These are phyloP conservation scores for Hypanus sabinus DNA, from an alignment of 2,113 vertebrate genomes.

Conservation along the genomic window DNA sequence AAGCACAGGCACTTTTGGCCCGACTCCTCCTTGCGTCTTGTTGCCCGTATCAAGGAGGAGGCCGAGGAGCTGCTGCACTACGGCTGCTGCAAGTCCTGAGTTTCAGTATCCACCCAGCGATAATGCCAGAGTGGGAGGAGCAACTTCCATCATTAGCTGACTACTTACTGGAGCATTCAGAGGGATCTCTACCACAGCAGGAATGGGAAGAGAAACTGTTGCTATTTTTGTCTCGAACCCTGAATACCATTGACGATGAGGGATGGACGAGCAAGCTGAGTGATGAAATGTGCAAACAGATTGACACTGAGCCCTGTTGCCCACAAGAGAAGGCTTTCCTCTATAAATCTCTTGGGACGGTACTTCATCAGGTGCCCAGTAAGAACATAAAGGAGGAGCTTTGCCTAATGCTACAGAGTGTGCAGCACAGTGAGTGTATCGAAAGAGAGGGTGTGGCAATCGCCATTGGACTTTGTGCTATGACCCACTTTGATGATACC, in stretches of 20 bases:
- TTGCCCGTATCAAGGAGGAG: conserved; percentile 59
- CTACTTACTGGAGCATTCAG: conserved; percentile 44
- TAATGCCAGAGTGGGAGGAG: conserved; percentile 61
- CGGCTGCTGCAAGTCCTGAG: conserved; percentile 64
- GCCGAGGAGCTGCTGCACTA: conserved; percentile 65
- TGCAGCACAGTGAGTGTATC: conserved; percentile 66
- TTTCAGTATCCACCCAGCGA: conserved; percentile 61
- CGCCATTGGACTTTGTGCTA: conserved; percentile 75
- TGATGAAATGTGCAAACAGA: conserved; percentile 61
- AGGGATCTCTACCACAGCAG: not conserved
- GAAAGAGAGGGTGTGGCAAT: conserved; percentile 79
- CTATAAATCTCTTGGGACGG: conserved; percentile 71
- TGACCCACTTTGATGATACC: conserved; percentile 73
- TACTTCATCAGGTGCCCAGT: conserved; percentile 63
- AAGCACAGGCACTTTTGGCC: not conserved
- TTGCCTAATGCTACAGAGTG: conserved; percentile 43
- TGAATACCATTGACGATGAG: not conserved
- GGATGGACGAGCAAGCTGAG: conserved; percentile 62
- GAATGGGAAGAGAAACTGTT: conserved; percentile 52
- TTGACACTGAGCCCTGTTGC: conserved; percentile 61
- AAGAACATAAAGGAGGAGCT: conserved; percentile 67
- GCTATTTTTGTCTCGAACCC: not conserved
- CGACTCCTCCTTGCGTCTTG: conserved; percentile 56
- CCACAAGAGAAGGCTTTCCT: conserved; percentile 79
- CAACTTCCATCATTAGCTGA: conserved; percentile 53